Base-by-base conservation (phyloP, 2,888 invertebrate genomes). In the Xylocampa areola region DNA sequence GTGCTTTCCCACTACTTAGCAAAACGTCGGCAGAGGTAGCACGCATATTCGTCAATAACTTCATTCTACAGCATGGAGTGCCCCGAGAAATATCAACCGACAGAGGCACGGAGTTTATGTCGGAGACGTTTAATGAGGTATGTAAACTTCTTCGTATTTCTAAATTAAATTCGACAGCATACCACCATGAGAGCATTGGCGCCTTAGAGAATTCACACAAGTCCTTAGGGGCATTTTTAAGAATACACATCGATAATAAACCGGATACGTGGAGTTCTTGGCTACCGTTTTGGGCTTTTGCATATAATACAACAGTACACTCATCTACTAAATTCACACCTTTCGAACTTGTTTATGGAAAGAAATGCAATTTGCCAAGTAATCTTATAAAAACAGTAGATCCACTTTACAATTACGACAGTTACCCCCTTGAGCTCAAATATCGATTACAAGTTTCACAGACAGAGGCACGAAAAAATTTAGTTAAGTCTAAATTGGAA, bases 281-380 rank as follows among this genome's bases (percentile, higher is more conserved):
- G 68, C 21, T 68, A 10, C 67, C 61, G 2, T 71, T 40, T 23
- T 73, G 73, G 71, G 62, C 59, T 36, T 75, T 72, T 37, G 43
- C 65, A 3, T 68, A 58, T 19, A 65, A 70, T 27, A 68, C 60
- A 0, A 17, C 62, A 8, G 68, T 68, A 4, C 59, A 71, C 19
- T 25, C 68, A 14, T 47, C 35, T 13, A 65, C 59, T 4, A 41
- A 67, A 33, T 63, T 40, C 25, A 64, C 64, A 0, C 61, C 66
- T 2, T 64, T 48, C 29, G 68, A 70, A 40, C 19, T 68, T 11
- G 73, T 66, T 6, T 70, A 57, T 54, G 67, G 70, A 0, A 68
- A 68, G 32, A 49, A 48, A 14, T 68, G 65, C 33, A 40, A 10
- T 35, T 27, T 70, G 3, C 69, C 70, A 4, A 65, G 48, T 30